Conservation (phyloP, 35 echinoderm and acorn worm genomes). For the Patiria miniata region DNA sequence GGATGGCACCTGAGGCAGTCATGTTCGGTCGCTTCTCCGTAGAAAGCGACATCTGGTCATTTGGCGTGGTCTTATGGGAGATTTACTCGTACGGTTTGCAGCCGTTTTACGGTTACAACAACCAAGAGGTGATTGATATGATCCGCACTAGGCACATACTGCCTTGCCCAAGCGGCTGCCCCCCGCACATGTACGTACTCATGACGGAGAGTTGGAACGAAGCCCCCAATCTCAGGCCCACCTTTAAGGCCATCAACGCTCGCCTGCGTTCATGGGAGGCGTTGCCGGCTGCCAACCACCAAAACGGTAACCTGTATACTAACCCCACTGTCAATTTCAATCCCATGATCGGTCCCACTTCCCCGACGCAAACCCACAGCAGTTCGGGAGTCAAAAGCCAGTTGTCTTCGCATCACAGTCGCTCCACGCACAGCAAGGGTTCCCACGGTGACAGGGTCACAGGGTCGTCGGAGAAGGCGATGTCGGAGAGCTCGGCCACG, state of each 20-base stretch:
- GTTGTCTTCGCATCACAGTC: conserved; percentile 39
- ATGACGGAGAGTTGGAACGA: conserved; percentile 98
- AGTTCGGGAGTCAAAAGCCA: conserved; percentile 71
- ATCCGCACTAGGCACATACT: conserved; percentile 85
- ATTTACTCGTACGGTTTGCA: conserved; percentile 92
- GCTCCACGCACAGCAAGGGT: conserved; percentile 47
- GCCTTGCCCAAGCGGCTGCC: conserved; percentile 87
- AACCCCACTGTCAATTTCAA: conserved; percentile 66
- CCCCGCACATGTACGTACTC: conserved; percentile 88
- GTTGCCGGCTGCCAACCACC: conserved; percentile 69
- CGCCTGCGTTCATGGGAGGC: conserved; percentile 79
- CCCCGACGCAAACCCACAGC: conserved; percentile 60
- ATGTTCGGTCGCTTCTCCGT: conserved; percentile 92
- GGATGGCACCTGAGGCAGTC: conserved; percentile 96
- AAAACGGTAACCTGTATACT: conserved; percentile 70
- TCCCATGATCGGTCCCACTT: conserved; percentile 72
- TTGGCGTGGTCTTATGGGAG: conserved; percentile 98
- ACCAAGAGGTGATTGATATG: conserved; percentile 97
- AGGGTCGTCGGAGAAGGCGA: conserved; percentile 44
- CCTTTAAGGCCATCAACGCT: conserved; percentile 71
- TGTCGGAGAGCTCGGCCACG: conserved; percentile 65
- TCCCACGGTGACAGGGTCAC: conserved; percentile 24
- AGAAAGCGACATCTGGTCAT: conserved; percentile 97
- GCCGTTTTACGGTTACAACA: conserved; percentile 96
- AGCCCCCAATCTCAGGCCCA: conserved; percentile 69